phyloP scores from a whole-genome alignment of 2,797 vertebrate genomes.

The Pyrrhura leucotis region DNA sequence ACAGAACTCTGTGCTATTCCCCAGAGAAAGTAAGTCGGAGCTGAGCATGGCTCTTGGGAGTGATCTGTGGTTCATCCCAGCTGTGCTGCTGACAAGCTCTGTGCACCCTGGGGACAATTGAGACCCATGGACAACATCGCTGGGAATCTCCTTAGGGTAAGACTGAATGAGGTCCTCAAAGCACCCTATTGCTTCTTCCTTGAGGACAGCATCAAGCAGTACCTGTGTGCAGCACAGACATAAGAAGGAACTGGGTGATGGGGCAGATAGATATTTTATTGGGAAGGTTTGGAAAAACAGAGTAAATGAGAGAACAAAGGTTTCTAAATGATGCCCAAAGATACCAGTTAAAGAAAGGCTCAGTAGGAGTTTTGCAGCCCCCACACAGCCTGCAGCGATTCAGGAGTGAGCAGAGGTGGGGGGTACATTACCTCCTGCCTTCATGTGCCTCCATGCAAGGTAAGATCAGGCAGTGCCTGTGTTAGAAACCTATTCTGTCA shows the following conservation, averaged over 20 bases:
- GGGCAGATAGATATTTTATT: background rate
- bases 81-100: background rate
- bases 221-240: background rate
- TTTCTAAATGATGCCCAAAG: background rate
- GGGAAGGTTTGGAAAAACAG: background rate
- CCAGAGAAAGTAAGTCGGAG: background rate
- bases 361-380: background rate
- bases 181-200: background rate
- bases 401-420: fast-evolving
- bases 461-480: fast-evolving
- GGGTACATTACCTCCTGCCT: background rate
- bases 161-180: background rate
- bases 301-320: background rate
- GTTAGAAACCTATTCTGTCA: fast-evolving
- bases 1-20: fast-evolving
- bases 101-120: fast-evolving
- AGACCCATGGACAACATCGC: fast-evolving
- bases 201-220: background rate
- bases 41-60: background rate
- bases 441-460: fast-evolving
- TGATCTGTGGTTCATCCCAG: background rate
- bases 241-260: background rate
- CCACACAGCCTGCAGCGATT: fast-evolving
- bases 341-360: background rate
- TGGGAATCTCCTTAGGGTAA: background rate